Conservation (phyloP, 2,888 invertebrate species). For the Bhutanitis thaidina region DNA sequence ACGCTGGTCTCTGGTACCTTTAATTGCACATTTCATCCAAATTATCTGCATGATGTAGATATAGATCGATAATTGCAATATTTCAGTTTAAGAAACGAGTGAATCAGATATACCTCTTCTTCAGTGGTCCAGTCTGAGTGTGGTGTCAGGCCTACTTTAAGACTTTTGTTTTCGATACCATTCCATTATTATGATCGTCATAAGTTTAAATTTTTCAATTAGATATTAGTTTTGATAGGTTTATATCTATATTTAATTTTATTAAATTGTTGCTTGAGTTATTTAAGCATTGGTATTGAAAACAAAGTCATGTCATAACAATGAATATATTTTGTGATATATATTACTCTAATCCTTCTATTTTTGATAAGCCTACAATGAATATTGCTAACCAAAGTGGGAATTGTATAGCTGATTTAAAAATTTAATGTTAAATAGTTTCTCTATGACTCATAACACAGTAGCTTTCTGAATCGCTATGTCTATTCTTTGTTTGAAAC, state of each 20-base stretch:
- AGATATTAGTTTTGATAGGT: too few relatives aligned
- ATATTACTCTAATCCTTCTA: constrained; percentile 76
- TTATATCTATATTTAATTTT: too few relatives aligned
- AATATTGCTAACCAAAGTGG: constrained; percentile 63
- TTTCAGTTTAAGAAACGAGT: constrained; percentile 44
- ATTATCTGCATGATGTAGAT: constrained; percentile 21
- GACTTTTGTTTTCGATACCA: constrained; percentile 70
- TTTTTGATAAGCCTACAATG: constrained; percentile 77
- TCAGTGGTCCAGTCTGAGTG: constrained; percentile 68
- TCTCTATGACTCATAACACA: constrained; percentile 20
- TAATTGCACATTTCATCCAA: constrained; percentile 9
- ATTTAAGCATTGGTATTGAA: constrained; percentile 54
- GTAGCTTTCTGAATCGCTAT: constrained; percentile 7
- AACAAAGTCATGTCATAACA: constrained; percentile 63
- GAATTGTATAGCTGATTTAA: constrained; percentile 64
- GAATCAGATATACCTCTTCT: constrained; percentile 72
- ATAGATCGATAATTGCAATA: constrained; percentile 27
- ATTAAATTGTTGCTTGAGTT: background rate
- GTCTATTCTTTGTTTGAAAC: constrained; percentile 6
- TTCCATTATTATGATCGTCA: constrained; percentile 3
- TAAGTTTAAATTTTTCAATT: background rate
- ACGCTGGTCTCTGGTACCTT: constrained; percentile 12
- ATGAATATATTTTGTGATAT: constrained; percentile 80
- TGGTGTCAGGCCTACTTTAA: constrained; percentile 63
- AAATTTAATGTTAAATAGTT: constrained; percentile 22